phyloP scores from a whole-genome alignment of 1,140 invertebrate species.

The Anadara kagoshimensis region DNA sequence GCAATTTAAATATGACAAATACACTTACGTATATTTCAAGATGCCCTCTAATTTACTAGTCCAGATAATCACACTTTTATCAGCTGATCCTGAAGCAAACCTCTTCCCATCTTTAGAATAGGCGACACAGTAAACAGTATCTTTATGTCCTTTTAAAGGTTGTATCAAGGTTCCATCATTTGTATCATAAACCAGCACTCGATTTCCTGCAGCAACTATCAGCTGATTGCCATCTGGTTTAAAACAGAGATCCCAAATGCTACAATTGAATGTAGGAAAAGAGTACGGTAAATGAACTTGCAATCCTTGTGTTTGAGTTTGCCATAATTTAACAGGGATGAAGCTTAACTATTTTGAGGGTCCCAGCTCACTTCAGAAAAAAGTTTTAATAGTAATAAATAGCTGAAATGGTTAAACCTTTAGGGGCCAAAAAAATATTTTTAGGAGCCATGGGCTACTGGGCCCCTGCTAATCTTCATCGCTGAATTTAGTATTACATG shows the following conservation, averaged over 20 bases:
- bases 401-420: too few relatives aligned
- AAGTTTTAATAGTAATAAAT: too few relatives aligned
- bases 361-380: too few relatives aligned
- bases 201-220: constrained; percentile 93
- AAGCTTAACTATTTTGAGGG: too few relatives aligned
- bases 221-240: constrained; percentile 96
- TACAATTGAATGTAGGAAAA: constrained; percentile 73
- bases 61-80: constrained; percentile 99
- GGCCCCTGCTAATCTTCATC: too few relatives aligned
- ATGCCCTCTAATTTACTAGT: constrained; percentile 96
- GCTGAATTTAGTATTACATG: too few relatives aligned
- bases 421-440: too few relatives aligned
- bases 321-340: not conserved
- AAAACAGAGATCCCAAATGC: constrained; percentile 96
- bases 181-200: constrained; percentile 95
- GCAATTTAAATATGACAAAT: too few relatives aligned
- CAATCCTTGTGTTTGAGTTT: not conserved
- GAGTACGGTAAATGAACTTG: not conserved
- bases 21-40: constrained; percentile 94
- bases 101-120: constrained; percentile 96
- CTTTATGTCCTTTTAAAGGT: constrained; percentile 90
- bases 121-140: constrained; percentile 92
- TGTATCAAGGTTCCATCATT: constrained; percentile 93
- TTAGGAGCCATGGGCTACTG: too few relatives aligned
- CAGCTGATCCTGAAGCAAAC: constrained; percentile 97